A percentile compares a stretch with the other conserved stretches of the same genome.
Conservation (phyloP, 2,888 invertebrate genomes). For the Epinotia bilunana region DNA sequence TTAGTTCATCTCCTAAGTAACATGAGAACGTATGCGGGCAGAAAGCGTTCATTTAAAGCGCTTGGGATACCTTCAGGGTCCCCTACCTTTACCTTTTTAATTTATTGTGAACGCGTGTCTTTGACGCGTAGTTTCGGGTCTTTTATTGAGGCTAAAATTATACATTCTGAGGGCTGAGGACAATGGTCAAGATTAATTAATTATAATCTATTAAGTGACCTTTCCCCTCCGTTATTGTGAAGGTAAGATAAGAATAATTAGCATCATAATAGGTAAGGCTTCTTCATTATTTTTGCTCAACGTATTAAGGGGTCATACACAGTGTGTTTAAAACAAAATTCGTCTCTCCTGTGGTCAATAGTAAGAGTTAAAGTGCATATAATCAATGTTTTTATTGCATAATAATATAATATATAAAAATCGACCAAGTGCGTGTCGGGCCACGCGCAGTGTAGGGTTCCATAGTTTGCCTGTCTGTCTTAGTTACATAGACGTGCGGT, state of each 20-base stretch:
- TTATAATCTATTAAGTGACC: constrained; percentile 19
- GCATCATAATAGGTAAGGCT: neutral
- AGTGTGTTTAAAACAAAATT: too few species aligned
- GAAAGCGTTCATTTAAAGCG: constrained; percentile 75
- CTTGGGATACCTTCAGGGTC: constrained; percentile 73
- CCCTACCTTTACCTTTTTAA: constrained; percentile 67
- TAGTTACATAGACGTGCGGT: too few species aligned
- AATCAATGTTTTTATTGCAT: too few species aligned
- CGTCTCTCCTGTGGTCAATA: too few species aligned
- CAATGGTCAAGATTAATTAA: constrained; percentile 31
- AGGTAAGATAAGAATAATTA: neutral
- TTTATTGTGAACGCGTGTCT: constrained; percentile 56
- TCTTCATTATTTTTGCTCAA: neutral
- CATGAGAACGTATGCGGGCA: constrained; percentile 50
- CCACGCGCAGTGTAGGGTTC: too few species aligned
- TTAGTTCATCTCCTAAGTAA: neutral
- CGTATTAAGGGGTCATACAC: too few species aligned
- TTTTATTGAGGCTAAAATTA: constrained; percentile 30
- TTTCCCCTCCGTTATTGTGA: neutral
- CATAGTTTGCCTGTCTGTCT: too few species aligned
- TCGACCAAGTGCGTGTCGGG: too few species aligned
- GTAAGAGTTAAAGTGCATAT: too few species aligned
- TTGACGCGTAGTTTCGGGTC: constrained; percentile 47
- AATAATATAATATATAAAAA: too few species aligned
- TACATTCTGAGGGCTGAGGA: constrained; percentile 28